Base-by-base conservation (phyloP, 2,888 invertebrate genomes). In the Lycia hirtaria region DNA sequence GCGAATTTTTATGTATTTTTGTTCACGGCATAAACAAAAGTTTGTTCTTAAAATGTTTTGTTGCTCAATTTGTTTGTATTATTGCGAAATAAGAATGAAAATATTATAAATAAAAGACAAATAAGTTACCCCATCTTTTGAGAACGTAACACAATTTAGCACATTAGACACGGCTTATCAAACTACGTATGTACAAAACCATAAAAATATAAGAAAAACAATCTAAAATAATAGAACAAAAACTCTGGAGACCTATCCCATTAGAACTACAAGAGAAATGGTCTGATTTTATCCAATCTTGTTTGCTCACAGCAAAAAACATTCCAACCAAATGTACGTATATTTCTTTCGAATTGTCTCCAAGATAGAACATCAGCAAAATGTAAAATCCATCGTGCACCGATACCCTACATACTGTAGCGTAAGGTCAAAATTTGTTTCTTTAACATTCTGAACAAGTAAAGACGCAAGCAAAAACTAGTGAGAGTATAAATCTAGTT, bases 401-500 rank as follows among this genome's bases (percentile, higher is more conserved):
- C 28, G 26, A 28, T 20, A 28, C 33, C 38, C 17, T 5, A 48
- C 37, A 30, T 17, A 20, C 33, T 33, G 44, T 24, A 43, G 49
- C 12, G 64, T 61, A 69, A 80, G 76, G 75, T 82, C 78, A 76
- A 76, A 76, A 79, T 77, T 78, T 40, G 75, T 75, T 75, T 78
- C 73, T 77, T 80, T 73, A 75, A 74, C 80, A 84, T 85, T 83
- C 79, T 64, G 63, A 73, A 63, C 69, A 73, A 77, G 76, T 78
- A 76, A 79, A 85, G 78, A 77, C 75, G 72, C 71, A 76, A 81
- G 75, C 73, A 81, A 81, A 83, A 80, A 80, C 80, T 78, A 81
- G 77, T 67, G 64, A 61, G 67, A 68, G 72, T 71, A 83, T 83
- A 80, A 81, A 79, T 75, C 69, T 72, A 60, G 54, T 37, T 26